Evolutionary conservation across 2,797 vertebrate genomes (phyloP).

Genomic region (Melanotaenia maccullochi): DNA sequence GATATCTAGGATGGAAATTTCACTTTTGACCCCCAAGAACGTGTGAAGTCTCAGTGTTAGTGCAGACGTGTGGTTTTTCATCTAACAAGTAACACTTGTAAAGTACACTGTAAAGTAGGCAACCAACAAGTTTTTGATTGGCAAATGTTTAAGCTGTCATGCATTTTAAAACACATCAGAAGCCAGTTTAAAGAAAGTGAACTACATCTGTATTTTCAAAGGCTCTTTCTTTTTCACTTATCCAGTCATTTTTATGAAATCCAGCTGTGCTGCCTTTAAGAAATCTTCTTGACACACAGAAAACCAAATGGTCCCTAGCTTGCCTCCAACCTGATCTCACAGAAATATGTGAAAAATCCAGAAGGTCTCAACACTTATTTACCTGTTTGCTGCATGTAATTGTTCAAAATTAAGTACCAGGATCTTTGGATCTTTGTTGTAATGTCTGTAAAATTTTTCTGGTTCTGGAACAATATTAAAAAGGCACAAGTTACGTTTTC

Average conservation of each 20-base stretch:
- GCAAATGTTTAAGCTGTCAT: neutral
- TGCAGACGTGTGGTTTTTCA: slow-evolving; percentile 30
- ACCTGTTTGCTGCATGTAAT: too few species aligned
- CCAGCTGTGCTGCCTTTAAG: neutral
- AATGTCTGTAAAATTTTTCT: too few species aligned
- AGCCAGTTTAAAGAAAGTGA: neutral
- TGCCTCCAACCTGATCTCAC: too few species aligned
- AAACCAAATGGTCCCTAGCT: neutral
- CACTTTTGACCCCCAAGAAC: slow-evolving; percentile 50
- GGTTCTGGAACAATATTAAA: too few species aligned
- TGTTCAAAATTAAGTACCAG: too few species aligned
- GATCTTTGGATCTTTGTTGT: too few species aligned
- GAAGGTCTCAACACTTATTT: too few species aligned
- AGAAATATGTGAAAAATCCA: too few species aligned
- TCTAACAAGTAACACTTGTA: slow-evolving; percentile 23
- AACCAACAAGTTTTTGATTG: neutral
- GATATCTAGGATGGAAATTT: slow-evolving; percentile 22
- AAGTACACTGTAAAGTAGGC: neutral
- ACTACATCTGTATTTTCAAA: neutral
- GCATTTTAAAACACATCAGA: neutral
- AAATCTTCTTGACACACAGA: neutral
- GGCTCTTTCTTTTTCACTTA: neutral
- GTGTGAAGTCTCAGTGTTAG: slow-evolving; percentile 28
- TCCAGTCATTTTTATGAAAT: neutral
- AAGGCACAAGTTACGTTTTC: too few species aligned